Percentiles rank a stretch among this genome's conserved stretches.
Conservation (phyloP, 2,888 invertebrate species). For the Drosophila rellima region DNA sequence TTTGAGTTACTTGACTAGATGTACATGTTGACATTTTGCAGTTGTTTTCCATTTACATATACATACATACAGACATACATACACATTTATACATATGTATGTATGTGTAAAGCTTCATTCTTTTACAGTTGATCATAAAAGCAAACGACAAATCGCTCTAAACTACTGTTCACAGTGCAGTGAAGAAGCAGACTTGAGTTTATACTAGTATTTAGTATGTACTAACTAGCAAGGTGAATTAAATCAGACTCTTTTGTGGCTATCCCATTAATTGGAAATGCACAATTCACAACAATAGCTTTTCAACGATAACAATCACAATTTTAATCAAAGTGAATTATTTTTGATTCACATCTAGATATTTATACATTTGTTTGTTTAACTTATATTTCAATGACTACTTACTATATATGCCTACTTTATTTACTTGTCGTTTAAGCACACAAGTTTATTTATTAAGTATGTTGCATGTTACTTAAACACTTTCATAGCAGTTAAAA, state of each 20-base stretch:
- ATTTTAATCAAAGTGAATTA: conserved; percentile 5
- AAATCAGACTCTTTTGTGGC: conserved; percentile 2
- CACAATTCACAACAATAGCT: conserved; percentile 4
- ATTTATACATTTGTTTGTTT: too few relatives aligned
- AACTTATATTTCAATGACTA: too few relatives aligned
- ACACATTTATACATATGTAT: neutral
- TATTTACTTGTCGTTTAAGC: too few relatives aligned
- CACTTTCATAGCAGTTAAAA: neutral
- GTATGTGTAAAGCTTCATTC: neutral
- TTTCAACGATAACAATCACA: conserved; percentile 1
- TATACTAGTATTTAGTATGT: too few relatives aligned
- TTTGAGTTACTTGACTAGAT: too few relatives aligned
- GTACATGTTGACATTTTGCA: conserved; percentile 13
- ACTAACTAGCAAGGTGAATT: conserved; percentile 15
- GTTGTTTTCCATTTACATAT: neutral
- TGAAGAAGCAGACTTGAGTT: neutral
- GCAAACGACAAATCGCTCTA: neutral
- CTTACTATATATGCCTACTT: too few relatives aligned
- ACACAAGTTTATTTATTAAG: too few relatives aligned
- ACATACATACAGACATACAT: neutral
- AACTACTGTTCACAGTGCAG: neutral
- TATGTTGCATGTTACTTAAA: too few relatives aligned
- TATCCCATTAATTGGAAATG: conserved; percentile 2
- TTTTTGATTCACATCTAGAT: neutral
- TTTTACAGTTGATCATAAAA: conserved; percentile 1